Evolutionary conservation across 2,113 vertebrate genomes (phyloP).

Genomic region (Montifringilla adamsi): DNA sequence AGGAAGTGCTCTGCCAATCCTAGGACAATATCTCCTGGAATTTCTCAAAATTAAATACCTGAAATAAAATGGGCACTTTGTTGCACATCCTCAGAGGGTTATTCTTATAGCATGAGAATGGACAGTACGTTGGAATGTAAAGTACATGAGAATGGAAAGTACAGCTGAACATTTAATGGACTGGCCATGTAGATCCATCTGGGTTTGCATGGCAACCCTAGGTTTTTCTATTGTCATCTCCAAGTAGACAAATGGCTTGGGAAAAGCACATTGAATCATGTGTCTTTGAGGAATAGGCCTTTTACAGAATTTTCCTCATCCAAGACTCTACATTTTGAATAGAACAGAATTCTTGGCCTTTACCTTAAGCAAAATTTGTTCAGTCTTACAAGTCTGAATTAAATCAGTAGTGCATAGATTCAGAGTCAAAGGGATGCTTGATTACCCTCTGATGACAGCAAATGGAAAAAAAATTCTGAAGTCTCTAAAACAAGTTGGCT

Average conservation of each 20-base stretch:
- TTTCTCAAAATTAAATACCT: not conserved
- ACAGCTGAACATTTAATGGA: not conserved
- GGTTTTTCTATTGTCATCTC: not conserved
- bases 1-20: not conserved
- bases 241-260: not conserved
- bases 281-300: not conserved
- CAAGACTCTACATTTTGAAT: not conserved
- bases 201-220: not conserved
- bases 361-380: not conserved
- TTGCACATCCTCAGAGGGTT: not conserved
- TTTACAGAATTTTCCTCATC: not conserved
- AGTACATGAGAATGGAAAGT: not conserved
- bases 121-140: too few species aligned
- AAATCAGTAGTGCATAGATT: not conserved
- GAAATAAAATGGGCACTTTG: not conserved
- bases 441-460: not conserved
- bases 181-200: not conserved
- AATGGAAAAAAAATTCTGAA: not conserved
- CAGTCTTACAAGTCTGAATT: not conserved
- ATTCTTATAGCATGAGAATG: not conserved
- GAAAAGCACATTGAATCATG: accelerated
- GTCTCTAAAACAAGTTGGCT: not conserved
- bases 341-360: not conserved
- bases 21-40: not conserved
- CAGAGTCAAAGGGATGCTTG: not conserved